Conservation (phyloP, 1,140 invertebrate genomes). For the Drosophila burlai region DNA sequence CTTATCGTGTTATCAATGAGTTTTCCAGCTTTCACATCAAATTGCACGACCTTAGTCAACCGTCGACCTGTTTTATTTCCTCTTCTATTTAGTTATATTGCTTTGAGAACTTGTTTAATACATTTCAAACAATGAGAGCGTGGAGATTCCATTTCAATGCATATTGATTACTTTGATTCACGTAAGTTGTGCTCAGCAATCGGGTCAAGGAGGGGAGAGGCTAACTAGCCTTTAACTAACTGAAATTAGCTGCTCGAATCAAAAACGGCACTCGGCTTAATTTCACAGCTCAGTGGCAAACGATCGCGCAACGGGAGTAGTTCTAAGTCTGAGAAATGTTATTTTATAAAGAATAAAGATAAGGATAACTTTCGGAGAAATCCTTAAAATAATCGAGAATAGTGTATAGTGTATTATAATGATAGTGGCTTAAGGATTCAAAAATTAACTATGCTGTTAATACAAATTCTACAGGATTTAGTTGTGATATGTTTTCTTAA, state of each 20-base stretch:
- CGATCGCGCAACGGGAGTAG: conserved; percentile 28
- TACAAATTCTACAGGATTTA: neutral
- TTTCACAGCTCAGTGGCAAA: conserved; percentile 36
- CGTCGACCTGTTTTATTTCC: conserved; percentile 11
- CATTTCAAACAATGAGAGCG: conserved; percentile 23
- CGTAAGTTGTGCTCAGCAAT: conserved; percentile 11
- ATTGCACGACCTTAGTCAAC: conserved; percentile 29
- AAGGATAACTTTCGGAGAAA: neutral
- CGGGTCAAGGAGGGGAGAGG: conserved; percentile 36
- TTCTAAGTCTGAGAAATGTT: conserved; percentile 2
- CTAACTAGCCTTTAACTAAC: conserved; percentile 24
- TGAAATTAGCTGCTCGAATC: conserved; percentile 40
- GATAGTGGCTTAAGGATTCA: too few species aligned
- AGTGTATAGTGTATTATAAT: neutral
- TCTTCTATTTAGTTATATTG: conserved; percentile 18
- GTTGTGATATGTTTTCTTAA: neutral
- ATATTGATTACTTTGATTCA: conserved; percentile 51
- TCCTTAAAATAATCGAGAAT: too few species aligned
- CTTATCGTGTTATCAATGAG: conserved; percentile 4
- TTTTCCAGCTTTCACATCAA: conserved; percentile 30
- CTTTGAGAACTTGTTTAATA: conserved; percentile 36
- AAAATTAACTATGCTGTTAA: too few species aligned
- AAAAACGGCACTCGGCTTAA: conserved; percentile 39
- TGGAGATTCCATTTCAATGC: conserved; percentile 12
- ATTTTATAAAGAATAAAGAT: neutral